Percentiles rank a stretch among this genome's conserved stretches.
Evolutionary conservation across 1,140 invertebrate genomes (phyloP).

Genomic region (Drosophila varians): DNA sequence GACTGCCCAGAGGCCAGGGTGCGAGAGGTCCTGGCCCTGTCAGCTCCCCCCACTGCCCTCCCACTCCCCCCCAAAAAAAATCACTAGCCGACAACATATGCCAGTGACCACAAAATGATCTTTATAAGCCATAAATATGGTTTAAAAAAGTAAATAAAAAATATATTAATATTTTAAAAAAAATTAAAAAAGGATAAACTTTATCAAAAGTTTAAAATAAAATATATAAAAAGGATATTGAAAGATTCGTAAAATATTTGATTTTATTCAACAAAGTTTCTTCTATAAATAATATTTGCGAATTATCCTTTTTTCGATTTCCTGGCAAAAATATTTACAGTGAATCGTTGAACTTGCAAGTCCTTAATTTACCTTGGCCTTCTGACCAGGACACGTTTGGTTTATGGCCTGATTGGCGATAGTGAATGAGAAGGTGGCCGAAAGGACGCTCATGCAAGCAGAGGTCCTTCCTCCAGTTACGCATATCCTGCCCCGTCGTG

Average conservation of each 20-base stretch:
- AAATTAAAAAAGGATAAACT: background rate
- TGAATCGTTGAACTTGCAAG: background rate
- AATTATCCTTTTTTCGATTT: too few relatives aligned
- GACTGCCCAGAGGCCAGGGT: background rate
- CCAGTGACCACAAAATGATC: background rate
- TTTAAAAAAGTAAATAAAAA: background rate
- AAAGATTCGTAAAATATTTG: too few relatives aligned
- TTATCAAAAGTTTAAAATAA: background rate
- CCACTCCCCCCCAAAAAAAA: too few relatives aligned
- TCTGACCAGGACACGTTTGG: background rate
- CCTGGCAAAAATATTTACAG: background rate
- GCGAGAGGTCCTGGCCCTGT: too few relatives aligned
- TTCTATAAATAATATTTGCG: too few relatives aligned
- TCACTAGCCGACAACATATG: background rate
- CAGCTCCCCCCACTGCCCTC: too few relatives aligned
- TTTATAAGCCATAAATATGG: background rate
- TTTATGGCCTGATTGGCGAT: background rate
- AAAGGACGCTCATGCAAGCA: background rate
- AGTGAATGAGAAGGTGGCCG: background rate
- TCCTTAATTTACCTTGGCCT: constrained; percentile 3
- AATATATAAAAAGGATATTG: too few relatives aligned
- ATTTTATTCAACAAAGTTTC: too few relatives aligned
- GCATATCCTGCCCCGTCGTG: too few relatives aligned
- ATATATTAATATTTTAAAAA: background rate
- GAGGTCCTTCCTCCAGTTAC: constrained; percentile 52